Evolutionary conservation across 2,113 vertebrate genomes (phyloP).

Genomic region (Daphoenositta chrysoptera): DNA sequence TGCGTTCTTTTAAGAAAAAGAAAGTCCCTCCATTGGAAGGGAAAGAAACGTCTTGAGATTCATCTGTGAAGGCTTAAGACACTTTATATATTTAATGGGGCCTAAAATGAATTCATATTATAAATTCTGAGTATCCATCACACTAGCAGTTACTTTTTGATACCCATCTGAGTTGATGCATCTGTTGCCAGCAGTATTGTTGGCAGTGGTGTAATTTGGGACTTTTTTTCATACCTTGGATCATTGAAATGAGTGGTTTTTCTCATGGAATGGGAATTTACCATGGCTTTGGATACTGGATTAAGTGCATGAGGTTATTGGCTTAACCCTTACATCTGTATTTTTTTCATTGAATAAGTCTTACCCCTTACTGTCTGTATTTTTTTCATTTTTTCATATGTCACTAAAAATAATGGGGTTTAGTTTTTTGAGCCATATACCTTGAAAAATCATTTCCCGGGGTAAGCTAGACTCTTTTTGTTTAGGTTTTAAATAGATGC

Average conservation of each 20-base stretch:
- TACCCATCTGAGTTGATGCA: not conserved
- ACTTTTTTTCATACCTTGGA: not conserved
- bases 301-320: constrained; percentile 7
- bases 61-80: constrained; percentile 45
- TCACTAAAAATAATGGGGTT: not conserved
- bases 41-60: constrained; percentile 64
- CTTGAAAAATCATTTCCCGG: constrained; percentile 37
- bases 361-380: not conserved
- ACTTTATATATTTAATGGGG: constrained; percentile 39
- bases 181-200: not conserved
- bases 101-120: constrained; percentile 15
- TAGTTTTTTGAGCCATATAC: not conserved
- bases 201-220: not conserved
- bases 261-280: constrained; percentile 34
- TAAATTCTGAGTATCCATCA: not conserved
- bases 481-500: constrained; percentile 59
- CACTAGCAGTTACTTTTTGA: not conserved
- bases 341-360: not conserved
- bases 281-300: not conserved
- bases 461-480: constrained; percentile 40
- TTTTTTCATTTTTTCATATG: not conserved
- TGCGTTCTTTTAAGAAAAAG: constrained; percentile 72
- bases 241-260: not conserved
- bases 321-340: not conserved
- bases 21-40: constrained; percentile 53